A percentile compares a stretch with the other conserved stretches of the same genome.
Evolutionary conservation across 2,888 invertebrate genomes (phyloP).

Genomic region (Antheraea assamensis): DNA sequence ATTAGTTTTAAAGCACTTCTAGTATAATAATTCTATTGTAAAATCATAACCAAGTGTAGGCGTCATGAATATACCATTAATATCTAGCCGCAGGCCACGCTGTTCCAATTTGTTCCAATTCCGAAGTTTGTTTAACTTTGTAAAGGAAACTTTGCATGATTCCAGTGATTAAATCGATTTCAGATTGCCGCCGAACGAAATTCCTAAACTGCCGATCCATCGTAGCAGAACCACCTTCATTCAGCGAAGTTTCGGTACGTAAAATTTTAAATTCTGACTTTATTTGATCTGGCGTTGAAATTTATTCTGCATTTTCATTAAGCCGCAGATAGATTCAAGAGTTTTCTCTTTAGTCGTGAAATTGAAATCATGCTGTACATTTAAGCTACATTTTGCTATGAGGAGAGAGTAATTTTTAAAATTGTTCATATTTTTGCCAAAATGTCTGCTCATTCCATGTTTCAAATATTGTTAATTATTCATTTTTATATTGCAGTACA

Average conservation of each 20-base stretch:
- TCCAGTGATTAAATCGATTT: slow-evolving; percentile 80
- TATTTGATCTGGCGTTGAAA: slow-evolving; percentile 52
- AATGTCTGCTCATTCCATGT: neutral
- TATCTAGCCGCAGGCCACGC: slow-evolving; percentile 73
- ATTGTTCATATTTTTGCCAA: neutral
- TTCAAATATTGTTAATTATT: neutral
- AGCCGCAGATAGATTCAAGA: slow-evolving; percentile 23
- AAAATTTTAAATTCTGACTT: slow-evolving; percentile 64
- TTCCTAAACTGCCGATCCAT: slow-evolving; percentile 73
- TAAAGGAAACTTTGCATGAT: slow-evolving; percentile 73
- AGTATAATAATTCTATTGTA: slow-evolving; percentile 35
- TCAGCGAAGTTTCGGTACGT: slow-evolving; percentile 62
- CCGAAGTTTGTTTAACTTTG: slow-evolving; percentile 75
- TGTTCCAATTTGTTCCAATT: slow-evolving; percentile 77
- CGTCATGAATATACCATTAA: slow-evolving; percentile 75
- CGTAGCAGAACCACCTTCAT: slow-evolving; percentile 67
- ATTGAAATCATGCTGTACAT: neutral
- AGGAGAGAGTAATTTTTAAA: neutral
- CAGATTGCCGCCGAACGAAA: slow-evolving; percentile 73
- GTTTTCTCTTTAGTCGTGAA: slow-evolving; percentile 17
- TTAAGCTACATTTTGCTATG: neutral
- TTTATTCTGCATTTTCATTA: slow-evolving; percentile 42
- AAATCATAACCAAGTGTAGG: slow-evolving; percentile 55
- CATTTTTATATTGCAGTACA: too few species aligned
- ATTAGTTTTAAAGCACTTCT: slow-evolving; percentile 26